phyloP scores from a whole-genome alignment of 2,888 invertebrate species.

The Himalopsyche japonica region DNA sequence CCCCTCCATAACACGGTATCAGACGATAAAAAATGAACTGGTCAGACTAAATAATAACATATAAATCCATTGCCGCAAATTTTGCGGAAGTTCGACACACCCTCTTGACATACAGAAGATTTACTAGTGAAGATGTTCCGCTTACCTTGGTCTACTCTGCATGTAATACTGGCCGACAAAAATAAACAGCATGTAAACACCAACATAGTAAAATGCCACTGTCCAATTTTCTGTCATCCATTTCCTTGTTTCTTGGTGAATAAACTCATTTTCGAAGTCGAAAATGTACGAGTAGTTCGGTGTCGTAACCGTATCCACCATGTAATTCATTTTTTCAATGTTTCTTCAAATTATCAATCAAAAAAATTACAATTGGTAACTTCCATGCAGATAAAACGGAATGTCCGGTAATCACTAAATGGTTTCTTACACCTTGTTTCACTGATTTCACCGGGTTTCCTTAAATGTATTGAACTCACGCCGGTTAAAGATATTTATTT shows the following conservation, averaged over 20 bases:
- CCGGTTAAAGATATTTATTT: slow-evolving; percentile 28
- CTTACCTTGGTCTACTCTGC: slow-evolving; percentile 80
- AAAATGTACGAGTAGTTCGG: slow-evolving; percentile 94
- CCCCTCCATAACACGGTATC: not conserved
- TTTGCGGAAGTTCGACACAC: slow-evolving; percentile 11
- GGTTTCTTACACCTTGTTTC: slow-evolving; percentile 12
- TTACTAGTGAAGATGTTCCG: not conserved
- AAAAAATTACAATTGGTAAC: slow-evolving; percentile 42
- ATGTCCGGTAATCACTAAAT: slow-evolving; percentile 15
- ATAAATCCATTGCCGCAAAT: too few relatives aligned
- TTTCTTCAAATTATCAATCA: slow-evolving; percentile 47
- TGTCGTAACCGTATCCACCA: slow-evolving; percentile 61
- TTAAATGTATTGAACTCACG: slow-evolving; percentile 22
- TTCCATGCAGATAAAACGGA: slow-evolving; percentile 36
- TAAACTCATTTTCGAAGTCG: slow-evolving; percentile 93
- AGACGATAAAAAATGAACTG: not conserved
- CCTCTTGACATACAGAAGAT: slow-evolving; percentile 9
- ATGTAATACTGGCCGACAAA: slow-evolving; percentile 93
- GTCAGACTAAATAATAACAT: not conserved
- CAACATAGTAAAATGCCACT: slow-evolving; percentile 85
- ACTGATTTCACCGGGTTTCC: slow-evolving; percentile 22
- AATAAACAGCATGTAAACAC: slow-evolving; percentile 90
- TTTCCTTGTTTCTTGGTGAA: slow-evolving; percentile 82
- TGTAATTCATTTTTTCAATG: slow-evolving; percentile 57
- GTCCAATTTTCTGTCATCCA: slow-evolving; percentile 99